These are phyloP conservation scores for Caenorhabditis imperialis DNA, from an alignment of 2,888 invertebrate species.

Conservation along the genomic window DNA sequence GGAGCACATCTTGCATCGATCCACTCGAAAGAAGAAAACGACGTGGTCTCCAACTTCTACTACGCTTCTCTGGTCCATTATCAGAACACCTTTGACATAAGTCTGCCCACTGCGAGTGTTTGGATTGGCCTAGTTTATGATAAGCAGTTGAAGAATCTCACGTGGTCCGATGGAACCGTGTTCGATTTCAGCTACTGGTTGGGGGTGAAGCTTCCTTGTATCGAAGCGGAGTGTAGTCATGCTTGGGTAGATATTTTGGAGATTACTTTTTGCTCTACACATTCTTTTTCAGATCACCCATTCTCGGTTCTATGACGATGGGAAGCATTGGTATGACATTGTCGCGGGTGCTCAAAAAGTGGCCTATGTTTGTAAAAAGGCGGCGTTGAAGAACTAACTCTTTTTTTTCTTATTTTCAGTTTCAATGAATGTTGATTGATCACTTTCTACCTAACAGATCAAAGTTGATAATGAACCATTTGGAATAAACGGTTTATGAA, in stretches of 20 bases:
- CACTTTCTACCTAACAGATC: too few relatives aligned
- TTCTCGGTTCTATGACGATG: neutral
- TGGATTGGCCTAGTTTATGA: neutral
- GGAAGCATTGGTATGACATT: neutral
- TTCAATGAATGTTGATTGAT: too few relatives aligned
- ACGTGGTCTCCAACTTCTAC: neutral
- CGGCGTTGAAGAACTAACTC: too few relatives aligned
- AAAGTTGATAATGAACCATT: too few relatives aligned
- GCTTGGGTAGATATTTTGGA: too few relatives aligned
- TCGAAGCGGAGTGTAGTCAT: too few relatives aligned
- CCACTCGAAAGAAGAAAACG: neutral
- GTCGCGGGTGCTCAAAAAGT: neutral
- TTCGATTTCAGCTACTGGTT: neutral
- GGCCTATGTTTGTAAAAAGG: neutral
- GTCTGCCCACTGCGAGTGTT: neutral
- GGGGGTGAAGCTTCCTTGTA: neutral
- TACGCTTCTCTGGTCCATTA: neutral
- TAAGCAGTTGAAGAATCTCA: neutral
- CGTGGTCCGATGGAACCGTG: neutral
- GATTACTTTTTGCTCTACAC: too few relatives aligned
- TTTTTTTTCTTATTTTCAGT: too few relatives aligned
- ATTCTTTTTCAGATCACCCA: neutral
- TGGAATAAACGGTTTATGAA: too few relatives aligned
- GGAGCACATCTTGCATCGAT: neutral
- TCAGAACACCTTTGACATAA: neutral